A percentile compares a stretch with the other conserved stretches of the same genome.
These are phyloP conservation scores for Nothocercus nigrocapillus DNA, from an alignment of 2,113 vertebrate species.

Conservation along the genomic window DNA sequence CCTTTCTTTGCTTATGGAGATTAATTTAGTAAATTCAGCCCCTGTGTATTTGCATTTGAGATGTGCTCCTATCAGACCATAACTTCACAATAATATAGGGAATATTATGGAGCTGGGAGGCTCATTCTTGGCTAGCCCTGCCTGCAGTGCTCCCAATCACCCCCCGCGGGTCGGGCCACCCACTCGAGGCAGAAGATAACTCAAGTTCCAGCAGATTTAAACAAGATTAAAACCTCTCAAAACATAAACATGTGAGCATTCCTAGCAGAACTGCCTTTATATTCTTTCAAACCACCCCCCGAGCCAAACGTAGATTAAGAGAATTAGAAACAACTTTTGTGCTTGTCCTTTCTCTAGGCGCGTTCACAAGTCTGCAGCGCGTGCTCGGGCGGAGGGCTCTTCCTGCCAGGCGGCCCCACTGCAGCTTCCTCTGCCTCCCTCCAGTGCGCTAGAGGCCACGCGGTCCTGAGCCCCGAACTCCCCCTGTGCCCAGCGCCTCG, in stretches of 20 bases:
- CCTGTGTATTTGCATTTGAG: slow-evolving; percentile 24
- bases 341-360: neutral
- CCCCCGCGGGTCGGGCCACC: neutral
- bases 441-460: neutral
- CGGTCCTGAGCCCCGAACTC: neutral
- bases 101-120: neutral
- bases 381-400: neutral
- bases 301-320: neutral
- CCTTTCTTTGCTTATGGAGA: slow-evolving; percentile 18
- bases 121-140: neutral
- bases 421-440: neutral
- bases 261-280: slow-evolving; percentile 3
- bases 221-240: neutral
- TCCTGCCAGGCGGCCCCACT: neutral
- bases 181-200: neutral
- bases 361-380: neutral
- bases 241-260: neutral
- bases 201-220: slow-evolving; percentile 11
- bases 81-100: neutral
- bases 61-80: neutral
- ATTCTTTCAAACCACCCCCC: neutral
- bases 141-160: neutral
- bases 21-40: slow-evolving; percentile 41
- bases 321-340: neutral
- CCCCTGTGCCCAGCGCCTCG: neutral